A percentile compares a stretch with the other conserved stretches of the same genome.
phyloP scores from a whole-genome alignment of 2,888 invertebrate genomes.

The Dermolepida albohirtum region DNA sequence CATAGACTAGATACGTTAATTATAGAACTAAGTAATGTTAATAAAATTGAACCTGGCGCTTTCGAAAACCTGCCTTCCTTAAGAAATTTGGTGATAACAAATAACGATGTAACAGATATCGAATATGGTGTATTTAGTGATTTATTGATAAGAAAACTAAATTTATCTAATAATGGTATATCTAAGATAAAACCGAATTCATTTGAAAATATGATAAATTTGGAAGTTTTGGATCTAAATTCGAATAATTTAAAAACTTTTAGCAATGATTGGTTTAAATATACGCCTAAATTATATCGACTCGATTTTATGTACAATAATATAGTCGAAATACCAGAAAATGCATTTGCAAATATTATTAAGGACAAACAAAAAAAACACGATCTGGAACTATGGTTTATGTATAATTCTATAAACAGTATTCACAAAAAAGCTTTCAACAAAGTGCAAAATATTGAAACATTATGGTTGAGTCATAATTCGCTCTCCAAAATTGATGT shows the following conservation, averaged over 20 bases:
- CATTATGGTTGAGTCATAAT: conserved; percentile 56
- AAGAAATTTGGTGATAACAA: conserved; percentile 53
- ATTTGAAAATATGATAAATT: conserved; percentile 55
- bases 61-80: conserved; percentile 55
- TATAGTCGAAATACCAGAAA: conserved; percentile 51
- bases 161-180: conserved; percentile 56
- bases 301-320: conserved; percentile 55
- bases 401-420: conserved; percentile 54
- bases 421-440: conserved; percentile 54
- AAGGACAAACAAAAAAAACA: conserved; percentile 45
- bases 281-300: conserved; percentile 56
- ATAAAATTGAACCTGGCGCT: conserved; percentile 53
- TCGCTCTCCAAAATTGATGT: conserved; percentile 51
- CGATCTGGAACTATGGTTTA: conserved; percentile 54
- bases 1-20: conserved; percentile 43
- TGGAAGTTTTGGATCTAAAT: conserved; percentile 56
- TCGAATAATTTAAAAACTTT: conserved; percentile 55
- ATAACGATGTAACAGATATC: conserved; percentile 53
- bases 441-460: conserved; percentile 48
- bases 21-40: conserved; percentile 52
- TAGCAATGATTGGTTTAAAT: conserved; percentile 55
- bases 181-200: conserved; percentile 53
- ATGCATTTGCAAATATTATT: conserved; percentile 54
- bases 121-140: conserved; percentile 55
- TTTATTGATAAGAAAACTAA: conserved; percentile 55